Evolutionary conservation across 1,140 invertebrate species (phyloP).

Genomic region (Zaprionus tsacasi): DNA sequence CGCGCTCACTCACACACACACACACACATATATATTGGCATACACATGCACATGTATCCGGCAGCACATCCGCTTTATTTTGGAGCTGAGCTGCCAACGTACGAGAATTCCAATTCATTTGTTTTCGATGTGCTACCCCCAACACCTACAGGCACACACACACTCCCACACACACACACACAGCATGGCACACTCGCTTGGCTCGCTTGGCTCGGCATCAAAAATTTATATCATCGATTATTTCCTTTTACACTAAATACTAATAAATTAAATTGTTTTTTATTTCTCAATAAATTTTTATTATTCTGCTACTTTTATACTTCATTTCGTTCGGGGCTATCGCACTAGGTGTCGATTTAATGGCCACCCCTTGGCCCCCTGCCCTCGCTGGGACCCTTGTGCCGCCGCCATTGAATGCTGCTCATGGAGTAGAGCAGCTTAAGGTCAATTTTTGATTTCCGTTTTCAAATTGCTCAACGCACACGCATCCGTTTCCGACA

Average conservation of each 20-base stretch:
- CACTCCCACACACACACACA: slow-evolving; percentile 4
- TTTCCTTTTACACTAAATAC: slow-evolving; percentile 81
- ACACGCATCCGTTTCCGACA: slow-evolving; percentile 73
- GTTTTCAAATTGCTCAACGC: slow-evolving; percentile 77
- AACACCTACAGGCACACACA: slow-evolving; percentile 12
- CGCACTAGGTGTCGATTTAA: slow-evolving; percentile 77
- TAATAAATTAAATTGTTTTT: slow-evolving; percentile 83
- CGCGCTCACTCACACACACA: slow-evolving; percentile 32
- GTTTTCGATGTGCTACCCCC: slow-evolving; percentile 64
- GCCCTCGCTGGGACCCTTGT: not conserved
- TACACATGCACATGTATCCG: slow-evolving; percentile 53
- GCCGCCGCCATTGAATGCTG: not conserved
- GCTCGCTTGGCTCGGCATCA: slow-evolving; percentile 57
- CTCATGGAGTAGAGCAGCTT: slow-evolving; percentile 48
- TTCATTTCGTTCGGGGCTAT: slow-evolving; percentile 58
- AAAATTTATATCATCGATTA: slow-evolving; percentile 83
- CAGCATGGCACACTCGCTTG: slow-evolving; percentile 30
- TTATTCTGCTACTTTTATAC: slow-evolving; percentile 82
- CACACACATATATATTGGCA: slow-evolving; percentile 27
- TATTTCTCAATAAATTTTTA: slow-evolving; percentile 83
- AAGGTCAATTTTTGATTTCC: slow-evolving; percentile 83
- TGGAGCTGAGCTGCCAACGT: slow-evolving; percentile 61
- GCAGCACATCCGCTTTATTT: slow-evolving; percentile 75
- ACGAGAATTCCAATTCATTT: slow-evolving; percentile 77
- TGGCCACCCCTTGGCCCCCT: slow-evolving; percentile 32